Conservation (phyloP, 30 jellyfish, hydroid and myxozoan species). For the Aurelia sp. region DNA sequence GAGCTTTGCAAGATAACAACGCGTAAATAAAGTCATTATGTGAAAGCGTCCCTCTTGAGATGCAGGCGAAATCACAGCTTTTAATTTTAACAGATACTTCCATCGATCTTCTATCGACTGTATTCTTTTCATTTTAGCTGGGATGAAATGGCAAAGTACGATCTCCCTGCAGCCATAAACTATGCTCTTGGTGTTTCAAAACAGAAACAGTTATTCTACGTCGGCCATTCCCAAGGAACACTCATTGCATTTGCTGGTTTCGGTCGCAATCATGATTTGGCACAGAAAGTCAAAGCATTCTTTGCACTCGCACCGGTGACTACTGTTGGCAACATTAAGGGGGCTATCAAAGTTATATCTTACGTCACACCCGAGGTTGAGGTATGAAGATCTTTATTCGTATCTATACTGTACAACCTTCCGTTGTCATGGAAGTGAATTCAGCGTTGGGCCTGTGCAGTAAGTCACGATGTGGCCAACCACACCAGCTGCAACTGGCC, state of each 20-base stretch:
- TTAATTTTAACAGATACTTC: no score
- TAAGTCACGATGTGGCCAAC: no score
- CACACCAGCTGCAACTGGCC: no score
- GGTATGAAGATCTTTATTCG: slow-evolving; percentile 13
- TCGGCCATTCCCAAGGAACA: slow-evolving; percentile 99
- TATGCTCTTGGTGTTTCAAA: slow-evolving; percentile 71
- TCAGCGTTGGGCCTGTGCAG: no score
- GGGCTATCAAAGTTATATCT: slow-evolving; percentile 75
- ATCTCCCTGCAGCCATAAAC: slow-evolving; percentile 90
- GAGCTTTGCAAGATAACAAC: no score
- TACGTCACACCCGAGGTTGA: slow-evolving; percentile 67
- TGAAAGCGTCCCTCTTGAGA: no score
- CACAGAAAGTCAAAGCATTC: slow-evolving; percentile 74
- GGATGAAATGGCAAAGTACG: slow-evolving; percentile 99
- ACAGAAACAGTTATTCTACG: slow-evolving; percentile 75
- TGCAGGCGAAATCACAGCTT: no score
- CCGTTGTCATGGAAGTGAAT: no score
- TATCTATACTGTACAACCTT: no score
- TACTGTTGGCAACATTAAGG: slow-evolving; percentile 74
- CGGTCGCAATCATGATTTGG: slow-evolving; percentile 77
- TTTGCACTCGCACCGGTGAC: slow-evolving; percentile 92
- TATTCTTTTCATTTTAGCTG: slow-evolving; percentile 46
- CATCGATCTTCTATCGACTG: no score
- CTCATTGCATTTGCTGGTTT: slow-evolving; percentile 87
- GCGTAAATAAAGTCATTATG: no score